Conservation (phyloP, 1,140 invertebrate species). For the Saccostrea glomerata region DNA sequence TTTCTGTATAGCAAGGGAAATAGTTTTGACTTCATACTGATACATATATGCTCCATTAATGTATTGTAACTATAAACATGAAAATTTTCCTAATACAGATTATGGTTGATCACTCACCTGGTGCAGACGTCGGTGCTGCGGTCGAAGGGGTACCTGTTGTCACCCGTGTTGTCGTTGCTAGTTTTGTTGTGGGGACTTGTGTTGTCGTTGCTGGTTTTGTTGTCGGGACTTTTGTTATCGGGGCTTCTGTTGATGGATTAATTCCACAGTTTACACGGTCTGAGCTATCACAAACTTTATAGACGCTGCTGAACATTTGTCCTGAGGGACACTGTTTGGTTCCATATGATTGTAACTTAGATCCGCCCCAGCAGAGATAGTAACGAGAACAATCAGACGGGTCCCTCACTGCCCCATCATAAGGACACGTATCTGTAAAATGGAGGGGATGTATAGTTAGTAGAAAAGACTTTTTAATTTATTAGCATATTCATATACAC, state of each 20-base stretch:
- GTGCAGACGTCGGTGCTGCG: neutral
- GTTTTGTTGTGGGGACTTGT: neutral
- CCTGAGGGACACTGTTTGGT: neutral
- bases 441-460: neutral
- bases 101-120: neutral
- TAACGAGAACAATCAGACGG: neutral
- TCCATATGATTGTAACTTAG: neutral
- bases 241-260: neutral
- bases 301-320: neutral
- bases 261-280: neutral
- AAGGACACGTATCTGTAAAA: neutral
- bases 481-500: no score
- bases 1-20: no score
- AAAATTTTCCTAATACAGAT: neutral
- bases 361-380: conserved; percentile 9
- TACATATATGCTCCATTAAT: neutral
- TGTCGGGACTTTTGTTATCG: neutral
- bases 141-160: neutral
- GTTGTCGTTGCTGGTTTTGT: neutral
- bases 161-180: neutral
- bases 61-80: neutral
- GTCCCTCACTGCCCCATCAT: conserved; percentile 3
- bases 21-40: no score
- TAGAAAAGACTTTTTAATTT: no score
- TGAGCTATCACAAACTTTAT: neutral